phyloP scores from a whole-genome alignment of 2,888 invertebrate genomes.

The Craniophora ligustri region DNA sequence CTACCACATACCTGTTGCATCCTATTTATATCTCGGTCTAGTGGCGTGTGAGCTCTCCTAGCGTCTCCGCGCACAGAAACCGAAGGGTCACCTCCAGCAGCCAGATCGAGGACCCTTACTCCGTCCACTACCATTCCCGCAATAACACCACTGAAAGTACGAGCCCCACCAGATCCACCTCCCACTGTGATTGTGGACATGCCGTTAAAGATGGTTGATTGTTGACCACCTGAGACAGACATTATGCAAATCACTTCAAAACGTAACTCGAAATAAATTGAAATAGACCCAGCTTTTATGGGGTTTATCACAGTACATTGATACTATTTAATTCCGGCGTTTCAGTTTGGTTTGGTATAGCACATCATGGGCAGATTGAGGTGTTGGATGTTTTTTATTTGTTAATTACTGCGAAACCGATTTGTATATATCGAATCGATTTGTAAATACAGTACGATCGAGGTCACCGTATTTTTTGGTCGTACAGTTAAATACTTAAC shows the following conservation, averaged over 20 bases:
- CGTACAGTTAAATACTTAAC: no score
- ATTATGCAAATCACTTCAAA: neutral
- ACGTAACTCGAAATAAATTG: no score
- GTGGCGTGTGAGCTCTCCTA: slow-evolving; percentile 92
- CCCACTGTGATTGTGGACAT: slow-evolving; percentile 97
- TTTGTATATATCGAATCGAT: no score
- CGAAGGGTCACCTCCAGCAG: slow-evolving; percentile 94
- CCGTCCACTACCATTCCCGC: slow-evolving; percentile 97
- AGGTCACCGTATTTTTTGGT: no score
- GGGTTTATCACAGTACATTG: no score
- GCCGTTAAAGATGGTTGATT: slow-evolving; percentile 96
- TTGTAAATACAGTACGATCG: no score
- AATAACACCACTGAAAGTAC: slow-evolving; percentile 95
- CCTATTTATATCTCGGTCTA: slow-evolving; percentile 94
- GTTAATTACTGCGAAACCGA: no score
- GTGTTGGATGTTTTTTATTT: no score
- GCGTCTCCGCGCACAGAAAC: slow-evolving; percentile 95
- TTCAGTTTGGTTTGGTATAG: no score
- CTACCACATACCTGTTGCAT: slow-evolving; percentile 95
- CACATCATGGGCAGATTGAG: no score
- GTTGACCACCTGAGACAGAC: slow-evolving; percentile 93
- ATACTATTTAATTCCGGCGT: no score
- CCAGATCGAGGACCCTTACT: slow-evolving; percentile 94
- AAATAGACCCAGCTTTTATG: no score
- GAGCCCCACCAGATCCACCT: slow-evolving; percentile 91